These are phyloP conservation scores for Nycticorax nycticorax DNA, from an alignment of 2,113 vertebrate species.

Conservation along the genomic window DNA sequence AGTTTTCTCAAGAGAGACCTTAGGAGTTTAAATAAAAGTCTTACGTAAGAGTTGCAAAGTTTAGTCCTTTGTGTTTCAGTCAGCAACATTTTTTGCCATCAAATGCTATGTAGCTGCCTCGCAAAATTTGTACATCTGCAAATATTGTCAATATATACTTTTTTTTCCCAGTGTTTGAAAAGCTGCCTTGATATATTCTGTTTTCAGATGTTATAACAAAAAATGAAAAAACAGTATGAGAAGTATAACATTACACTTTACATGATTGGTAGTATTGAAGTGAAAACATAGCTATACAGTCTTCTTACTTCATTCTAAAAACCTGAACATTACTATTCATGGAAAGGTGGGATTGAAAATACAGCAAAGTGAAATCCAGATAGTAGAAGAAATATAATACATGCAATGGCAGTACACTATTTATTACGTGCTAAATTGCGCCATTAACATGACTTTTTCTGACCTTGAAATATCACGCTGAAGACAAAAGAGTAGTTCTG, in stretches of 20 bases:
- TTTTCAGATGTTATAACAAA: background rate
- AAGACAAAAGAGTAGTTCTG: background rate
- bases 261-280: background rate
- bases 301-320: conserved; percentile 17
- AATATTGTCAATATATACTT: background rate
- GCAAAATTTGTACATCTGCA: background rate
- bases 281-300: background rate
- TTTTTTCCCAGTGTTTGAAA: background rate
- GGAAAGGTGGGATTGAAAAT: conserved; percentile 7
- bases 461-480: conserved; percentile 26
- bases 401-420: background rate
- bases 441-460: background rate
- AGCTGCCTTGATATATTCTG: background rate
- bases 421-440: background rate
- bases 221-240: background rate
- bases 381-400: conserved; percentile 14
- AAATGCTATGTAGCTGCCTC: background rate
- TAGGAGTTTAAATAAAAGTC: background rate
- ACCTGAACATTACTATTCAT: conserved; percentile 5
- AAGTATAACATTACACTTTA: background rate
- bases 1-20: background rate
- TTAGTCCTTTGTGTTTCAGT: background rate
- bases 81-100: background rate
- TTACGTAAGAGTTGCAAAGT: background rate
- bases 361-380: background rate